phyloP scores from a whole-genome alignment of 2,888 invertebrate genomes.

The Augiades crinisus region DNA sequence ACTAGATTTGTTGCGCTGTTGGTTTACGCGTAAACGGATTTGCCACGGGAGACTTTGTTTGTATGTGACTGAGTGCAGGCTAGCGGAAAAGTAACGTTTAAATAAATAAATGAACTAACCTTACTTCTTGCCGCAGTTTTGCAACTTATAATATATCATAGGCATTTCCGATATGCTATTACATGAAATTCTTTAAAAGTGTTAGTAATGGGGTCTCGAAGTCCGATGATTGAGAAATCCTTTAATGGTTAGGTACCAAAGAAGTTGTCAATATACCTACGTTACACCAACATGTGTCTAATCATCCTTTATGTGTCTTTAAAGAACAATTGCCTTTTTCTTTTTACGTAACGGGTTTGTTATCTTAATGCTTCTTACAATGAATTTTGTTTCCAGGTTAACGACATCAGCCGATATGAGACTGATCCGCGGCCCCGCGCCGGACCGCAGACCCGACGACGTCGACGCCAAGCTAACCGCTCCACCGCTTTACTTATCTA shows the following conservation, averaged over 20 bases:
- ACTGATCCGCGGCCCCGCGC: constrained; percentile 29
- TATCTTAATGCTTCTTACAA: constrained; percentile 30
- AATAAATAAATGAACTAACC: neutral
- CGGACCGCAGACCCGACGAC: constrained; percentile 16
- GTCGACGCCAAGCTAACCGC: constrained; percentile 45
- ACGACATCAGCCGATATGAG: constrained; percentile 55
- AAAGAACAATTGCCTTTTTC: too few species aligned
- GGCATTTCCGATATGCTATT: too few species aligned
- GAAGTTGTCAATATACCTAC: too few species aligned
- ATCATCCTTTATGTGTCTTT: too few species aligned
- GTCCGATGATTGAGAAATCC: too few species aligned
- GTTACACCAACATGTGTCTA: too few species aligned
- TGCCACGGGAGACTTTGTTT: neutral
- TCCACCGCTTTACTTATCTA: constrained; percentile 41
- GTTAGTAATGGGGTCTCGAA: too few species aligned
- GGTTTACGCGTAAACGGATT: constrained; percentile 14
- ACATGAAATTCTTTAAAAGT: too few species aligned
- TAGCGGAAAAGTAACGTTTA: neutral
- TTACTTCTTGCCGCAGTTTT: neutral
- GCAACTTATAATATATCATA: too few species aligned
- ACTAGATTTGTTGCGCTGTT: constrained; percentile 21
- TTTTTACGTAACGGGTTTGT: too few species aligned
- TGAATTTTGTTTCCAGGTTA: constrained; percentile 49
- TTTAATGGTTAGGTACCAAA: too few species aligned
- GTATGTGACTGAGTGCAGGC: constrained; percentile 5